Base-by-base conservation (phyloP, 2,888 invertebrate species). In the Cerceris ruficornis region DNA sequence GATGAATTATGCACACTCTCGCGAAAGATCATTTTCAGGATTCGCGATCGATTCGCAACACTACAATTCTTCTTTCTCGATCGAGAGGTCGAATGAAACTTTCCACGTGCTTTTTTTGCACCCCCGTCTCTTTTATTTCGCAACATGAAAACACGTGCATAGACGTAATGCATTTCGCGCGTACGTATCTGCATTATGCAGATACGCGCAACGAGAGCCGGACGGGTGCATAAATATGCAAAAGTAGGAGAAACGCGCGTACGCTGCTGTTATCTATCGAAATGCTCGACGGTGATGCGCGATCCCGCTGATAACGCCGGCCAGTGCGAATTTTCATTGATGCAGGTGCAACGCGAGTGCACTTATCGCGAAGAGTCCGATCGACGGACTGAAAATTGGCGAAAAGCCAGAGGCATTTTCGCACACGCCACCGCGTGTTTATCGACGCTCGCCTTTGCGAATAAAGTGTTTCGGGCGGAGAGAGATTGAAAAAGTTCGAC, bases 341-440 rank as follows among this genome's bases (percentile, higher is more conserved):
- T 70, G 78, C 76, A 42, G 67, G 61, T 66, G 74, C 61, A 71
- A 68, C 67, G 67, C 59, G 75, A 75, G 83, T 74, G 75, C 79
- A 85, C 80, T 85, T 85, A 81, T 85, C 85, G 83, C 77, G 67
- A 81, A 83, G 81, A 61, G 75, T 66, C 67, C 85, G 75, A 80
- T 85, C 83, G 83, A 67, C 73, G 69, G 49, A 65, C 70, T 64
- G 72, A 73, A 81, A 85, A 85, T 83, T 85, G 85, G 83, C 85
- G 46, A 0, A 6, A 7, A 61, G 82, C 85, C 86, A 83, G 62
- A 52, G 17, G 7, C 55, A 14, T 62, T 41, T 14, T 67, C 76
- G 71, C 60, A 54, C 15, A 69, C 60, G 65, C 64, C 59, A 52
- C 15, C 52, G 52, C 17, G 49, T 71, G 64, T 61, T 43, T 60